These are phyloP conservation scores for Acromyrmex charruanus DNA, from an alignment of 1,140 invertebrate genomes.

Conservation along the genomic window DNA sequence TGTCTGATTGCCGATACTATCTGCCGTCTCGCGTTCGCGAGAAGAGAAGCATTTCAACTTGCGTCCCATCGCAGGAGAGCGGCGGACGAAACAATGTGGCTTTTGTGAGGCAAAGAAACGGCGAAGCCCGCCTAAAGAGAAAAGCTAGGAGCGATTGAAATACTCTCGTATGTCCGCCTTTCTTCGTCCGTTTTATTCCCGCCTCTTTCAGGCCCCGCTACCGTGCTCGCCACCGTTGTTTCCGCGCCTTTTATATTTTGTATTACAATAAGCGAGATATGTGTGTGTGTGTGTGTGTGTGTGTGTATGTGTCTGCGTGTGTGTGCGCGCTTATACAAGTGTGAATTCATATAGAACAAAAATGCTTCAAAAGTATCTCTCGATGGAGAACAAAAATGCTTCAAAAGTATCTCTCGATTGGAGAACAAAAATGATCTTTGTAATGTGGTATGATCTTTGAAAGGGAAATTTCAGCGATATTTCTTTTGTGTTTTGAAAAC, in stretches of 20 bases:
- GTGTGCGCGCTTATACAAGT: not conserved
- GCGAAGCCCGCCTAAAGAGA: slow-evolving; percentile 75
- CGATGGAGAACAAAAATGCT: not conserved
- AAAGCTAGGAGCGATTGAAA: slow-evolving; percentile 80
- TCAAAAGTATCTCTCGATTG: not conserved
- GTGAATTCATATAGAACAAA: slow-evolving; percentile 28
- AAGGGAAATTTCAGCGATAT: not conserved
- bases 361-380: not conserved
- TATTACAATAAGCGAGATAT: slow-evolving; percentile 20
- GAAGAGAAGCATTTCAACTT: slow-evolving; percentile 69
- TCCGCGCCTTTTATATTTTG: slow-evolving; percentile 14
- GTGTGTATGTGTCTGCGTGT: not conserved
- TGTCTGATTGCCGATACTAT: slow-evolving; percentile 57
- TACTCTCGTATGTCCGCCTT: slow-evolving; percentile 70
- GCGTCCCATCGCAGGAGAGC: slow-evolving; percentile 60
- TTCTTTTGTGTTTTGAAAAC: not conserved
- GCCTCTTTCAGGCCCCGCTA: not conserved
- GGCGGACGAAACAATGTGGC: slow-evolving; percentile 79
- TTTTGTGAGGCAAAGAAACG: slow-evolving; percentile 76
- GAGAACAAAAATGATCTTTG: not conserved
- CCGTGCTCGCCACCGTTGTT: not conserved
- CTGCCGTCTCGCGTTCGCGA: slow-evolving; percentile 34
- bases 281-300: not conserved
- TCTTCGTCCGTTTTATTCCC: slow-evolving; percentile 32
- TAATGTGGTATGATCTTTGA: not conserved